Conservation (phyloP, 2,113 vertebrate species). For the Leptosomus discolor region DNA sequence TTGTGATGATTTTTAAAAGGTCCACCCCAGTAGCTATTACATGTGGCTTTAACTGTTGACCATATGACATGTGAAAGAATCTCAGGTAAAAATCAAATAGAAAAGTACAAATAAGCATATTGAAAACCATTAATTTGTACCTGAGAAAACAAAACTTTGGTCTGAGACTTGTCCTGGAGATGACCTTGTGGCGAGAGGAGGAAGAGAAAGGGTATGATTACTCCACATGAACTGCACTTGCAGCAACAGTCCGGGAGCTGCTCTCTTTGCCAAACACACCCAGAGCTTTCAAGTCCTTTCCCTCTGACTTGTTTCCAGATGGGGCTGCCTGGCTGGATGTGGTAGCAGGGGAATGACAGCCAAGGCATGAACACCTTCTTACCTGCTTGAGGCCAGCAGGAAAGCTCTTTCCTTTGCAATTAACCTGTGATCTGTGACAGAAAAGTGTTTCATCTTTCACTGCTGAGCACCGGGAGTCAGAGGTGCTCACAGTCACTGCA, state of each 20-base stretch:
- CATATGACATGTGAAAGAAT: background rate
- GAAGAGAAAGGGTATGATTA: background rate
- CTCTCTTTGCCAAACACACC: background rate
- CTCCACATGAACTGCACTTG: background rate
- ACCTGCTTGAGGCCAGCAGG: background rate
- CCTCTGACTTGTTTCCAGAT: background rate
- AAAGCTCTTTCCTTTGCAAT: background rate
- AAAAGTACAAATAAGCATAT: background rate
- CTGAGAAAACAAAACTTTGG: background rate
- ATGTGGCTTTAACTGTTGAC: background rate
- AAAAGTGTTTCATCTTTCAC: background rate
- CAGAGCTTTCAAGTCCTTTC: background rate
- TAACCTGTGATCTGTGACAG: background rate
- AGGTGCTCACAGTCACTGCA: rapidly evolving
- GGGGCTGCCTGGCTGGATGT: background rate
- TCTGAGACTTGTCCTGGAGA: background rate
- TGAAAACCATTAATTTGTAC: background rate
- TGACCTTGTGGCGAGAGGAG: background rate
- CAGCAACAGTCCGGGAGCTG: background rate
- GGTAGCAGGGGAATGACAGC: background rate
- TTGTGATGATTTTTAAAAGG: background rate
- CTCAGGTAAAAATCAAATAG: background rate
- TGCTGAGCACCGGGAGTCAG: background rate
- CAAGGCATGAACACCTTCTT: background rate
- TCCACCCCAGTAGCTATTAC: background rate